A percentile compares a stretch with the other conserved stretches of the same genome.
phyloP scores from a whole-genome alignment of 2,888 invertebrate species.

The Euspilapteryx auroguttella region DNA sequence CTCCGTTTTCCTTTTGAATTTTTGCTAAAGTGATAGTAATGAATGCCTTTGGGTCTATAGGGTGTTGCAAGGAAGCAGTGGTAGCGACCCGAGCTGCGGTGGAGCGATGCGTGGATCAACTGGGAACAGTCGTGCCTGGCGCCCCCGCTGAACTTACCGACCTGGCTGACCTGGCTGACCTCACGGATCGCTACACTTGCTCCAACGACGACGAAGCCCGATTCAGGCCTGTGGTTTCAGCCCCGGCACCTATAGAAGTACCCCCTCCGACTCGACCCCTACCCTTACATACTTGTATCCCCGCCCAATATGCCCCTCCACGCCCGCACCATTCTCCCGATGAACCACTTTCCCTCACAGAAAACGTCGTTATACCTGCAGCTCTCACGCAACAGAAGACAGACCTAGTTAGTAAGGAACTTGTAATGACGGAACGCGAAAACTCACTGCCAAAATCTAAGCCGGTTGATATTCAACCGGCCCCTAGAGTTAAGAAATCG shows the following conservation, averaged over 20 bases:
- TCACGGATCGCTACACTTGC: slow-evolving; percentile 38
- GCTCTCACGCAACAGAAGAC: too few species aligned
- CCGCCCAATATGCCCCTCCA: slow-evolving; percentile 19
- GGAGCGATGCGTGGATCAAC: slow-evolving; percentile 75
- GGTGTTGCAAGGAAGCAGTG: too few species aligned
- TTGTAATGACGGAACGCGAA: too few species aligned
- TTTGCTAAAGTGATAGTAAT: slow-evolving; percentile 18
- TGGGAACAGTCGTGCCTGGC: slow-evolving; percentile 75
- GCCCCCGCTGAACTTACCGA: slow-evolving; percentile 31
- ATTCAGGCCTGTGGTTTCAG: slow-evolving; percentile 67
- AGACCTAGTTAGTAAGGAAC: too few species aligned
- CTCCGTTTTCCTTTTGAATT: slow-evolving; percentile 10
- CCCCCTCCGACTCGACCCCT: slow-evolving; percentile 25
- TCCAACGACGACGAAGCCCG: slow-evolving; percentile 67
- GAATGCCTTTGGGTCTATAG: slow-evolving; percentile 75
- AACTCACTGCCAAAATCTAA: slow-evolving; percentile 36
- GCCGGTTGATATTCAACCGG: slow-evolving; percentile 35
- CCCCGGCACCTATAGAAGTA: slow-evolving; percentile 33
- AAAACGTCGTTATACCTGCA: slow-evolving; percentile 15
- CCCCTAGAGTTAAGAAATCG: slow-evolving; percentile 31
- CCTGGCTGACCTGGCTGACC: slow-evolving; percentile 28
- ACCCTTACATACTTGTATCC: slow-evolving; percentile 35
- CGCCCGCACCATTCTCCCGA: slow-evolving; percentile 9
- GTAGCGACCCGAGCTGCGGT: too few species aligned
- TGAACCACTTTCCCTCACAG: slow-evolving; percentile 14